These are phyloP conservation scores for Tetramorium simillimum DNA, from an alignment of 1,140 invertebrate species.

Conservation along the genomic window DNA sequence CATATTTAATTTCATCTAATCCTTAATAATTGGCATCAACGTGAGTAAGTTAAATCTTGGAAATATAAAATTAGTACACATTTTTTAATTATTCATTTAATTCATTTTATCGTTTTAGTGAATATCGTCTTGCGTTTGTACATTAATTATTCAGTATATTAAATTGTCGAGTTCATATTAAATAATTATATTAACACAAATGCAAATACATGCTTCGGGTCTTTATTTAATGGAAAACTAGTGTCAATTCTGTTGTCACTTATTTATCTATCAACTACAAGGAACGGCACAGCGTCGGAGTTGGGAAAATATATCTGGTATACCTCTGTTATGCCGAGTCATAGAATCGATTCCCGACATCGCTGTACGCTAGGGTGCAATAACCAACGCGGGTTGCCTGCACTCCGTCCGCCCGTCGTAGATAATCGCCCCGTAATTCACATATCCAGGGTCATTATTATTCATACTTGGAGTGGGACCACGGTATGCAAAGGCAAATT, in stretches of 20 bases:
- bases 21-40: not conserved
- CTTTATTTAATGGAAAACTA: not conserved
- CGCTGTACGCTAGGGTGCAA: conserved; percentile 54
- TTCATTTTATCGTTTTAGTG: not conserved
- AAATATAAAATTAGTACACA: conserved; percentile 20
- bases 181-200: not conserved
- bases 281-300: not conserved
- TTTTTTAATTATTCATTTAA: conserved; percentile 27
- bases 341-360: conserved; percentile 60
- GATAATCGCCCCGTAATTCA: conserved; percentile 75
- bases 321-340: conserved; percentile 37
- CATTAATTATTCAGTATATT: not conserved
- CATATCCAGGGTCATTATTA: conserved; percentile 72
- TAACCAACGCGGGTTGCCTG: conserved; percentile 48
- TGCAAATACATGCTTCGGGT: not conserved
- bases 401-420: conserved; percentile 1
- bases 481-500: conserved; percentile 70
- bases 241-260: not conserved
- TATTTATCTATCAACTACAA: not conserved
- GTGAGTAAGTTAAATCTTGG: not conserved
- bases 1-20: not conserved
- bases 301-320: conserved; percentile 39
- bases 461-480: conserved; percentile 71
- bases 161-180: not conserved
- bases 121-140: not conserved